Evolutionary conservation across 2,888 invertebrate genomes (phyloP).

Genomic region (Chrysomela aeneicollis): DNA sequence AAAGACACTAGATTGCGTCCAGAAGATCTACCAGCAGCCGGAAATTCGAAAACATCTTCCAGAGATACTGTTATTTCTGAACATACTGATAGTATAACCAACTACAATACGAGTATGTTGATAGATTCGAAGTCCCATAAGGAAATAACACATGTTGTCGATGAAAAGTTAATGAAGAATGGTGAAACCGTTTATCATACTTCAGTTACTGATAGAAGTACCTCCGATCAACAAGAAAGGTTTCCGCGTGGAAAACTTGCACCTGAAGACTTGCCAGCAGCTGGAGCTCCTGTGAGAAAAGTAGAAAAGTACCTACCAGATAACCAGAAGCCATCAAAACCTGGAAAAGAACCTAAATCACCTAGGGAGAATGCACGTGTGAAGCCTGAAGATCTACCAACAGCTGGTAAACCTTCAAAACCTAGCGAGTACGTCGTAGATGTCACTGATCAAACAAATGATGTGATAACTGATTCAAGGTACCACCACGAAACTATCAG

Average conservation of each 20-base stretch:
- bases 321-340: not conserved
- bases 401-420: conserved; percentile 18
- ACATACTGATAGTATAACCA: not conserved
- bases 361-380: conserved; percentile 59
- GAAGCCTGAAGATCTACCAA: conserved; percentile 39
- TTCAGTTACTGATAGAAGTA: not conserved
- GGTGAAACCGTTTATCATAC: not conserved
- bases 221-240: not conserved
- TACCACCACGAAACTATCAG: not conserved
- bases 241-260: not conserved
- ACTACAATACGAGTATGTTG: not conserved
- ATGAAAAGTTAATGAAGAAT: not conserved
- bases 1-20: conserved; percentile 1
- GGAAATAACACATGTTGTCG: not conserved
- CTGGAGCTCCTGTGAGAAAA: conserved; percentile 16
- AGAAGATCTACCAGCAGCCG: conserved; percentile 18
- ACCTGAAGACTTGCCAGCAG: conserved; percentile 15
- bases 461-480: not conserved
- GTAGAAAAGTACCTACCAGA: not conserved
- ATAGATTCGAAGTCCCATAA: conserved; percentile 6
- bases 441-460: not conserved
- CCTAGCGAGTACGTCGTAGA: too few relatives aligned
- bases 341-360: conserved; percentile 19
- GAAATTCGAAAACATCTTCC: not conserved
- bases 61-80: not conserved